phyloP scores from a whole-genome alignment of 2,888 invertebrate species.

The Trissoscelio sp. region DNA sequence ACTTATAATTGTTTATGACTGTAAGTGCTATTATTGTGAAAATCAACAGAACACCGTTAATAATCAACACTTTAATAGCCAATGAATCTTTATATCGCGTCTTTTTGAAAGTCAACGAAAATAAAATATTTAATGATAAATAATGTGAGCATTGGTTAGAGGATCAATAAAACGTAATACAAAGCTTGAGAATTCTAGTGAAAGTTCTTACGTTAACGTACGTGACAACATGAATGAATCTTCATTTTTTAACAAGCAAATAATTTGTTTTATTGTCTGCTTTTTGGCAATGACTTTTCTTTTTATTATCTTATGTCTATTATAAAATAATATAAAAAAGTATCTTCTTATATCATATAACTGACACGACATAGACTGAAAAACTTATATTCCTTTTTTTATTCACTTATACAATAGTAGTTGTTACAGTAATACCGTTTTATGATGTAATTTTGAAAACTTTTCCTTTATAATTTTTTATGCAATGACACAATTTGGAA shows the following conservation, averaged over 20 bases:
- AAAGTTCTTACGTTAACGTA: conserved; percentile 23
- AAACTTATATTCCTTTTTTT: not conserved
- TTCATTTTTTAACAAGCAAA: conserved; percentile 19
- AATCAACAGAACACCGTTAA: conserved; percentile 40
- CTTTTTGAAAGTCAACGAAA: conserved; percentile 33
- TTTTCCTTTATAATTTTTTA: conserved; percentile 1
- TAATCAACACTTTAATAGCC: conserved; percentile 43
- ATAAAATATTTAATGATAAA: conserved; percentile 42
- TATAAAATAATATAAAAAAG: not conserved
- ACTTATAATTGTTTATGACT: conserved; percentile 45
- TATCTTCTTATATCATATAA: not conserved
- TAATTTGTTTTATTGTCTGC: conserved; percentile 3
- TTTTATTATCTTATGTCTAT: conserved; percentile 3
- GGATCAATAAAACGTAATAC: conserved; percentile 37
- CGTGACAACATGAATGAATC: conserved; percentile 39
- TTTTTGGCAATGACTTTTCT: conserved; percentile 14
- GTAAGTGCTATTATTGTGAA: conserved; percentile 40
- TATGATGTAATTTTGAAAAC: conserved; percentile 1
- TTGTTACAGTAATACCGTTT: not conserved
- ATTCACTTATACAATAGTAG: not conserved
- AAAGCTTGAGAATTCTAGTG: conserved; percentile 34
- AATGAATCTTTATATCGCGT: conserved; percentile 23
- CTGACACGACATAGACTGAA: not conserved
- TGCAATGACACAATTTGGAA: not conserved
- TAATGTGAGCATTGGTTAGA: conserved; percentile 33